These are phyloP conservation scores for Polypedilum vanderplanki DNA, from an alignment of 1,140 invertebrate species.

Conservation along the genomic window DNA sequence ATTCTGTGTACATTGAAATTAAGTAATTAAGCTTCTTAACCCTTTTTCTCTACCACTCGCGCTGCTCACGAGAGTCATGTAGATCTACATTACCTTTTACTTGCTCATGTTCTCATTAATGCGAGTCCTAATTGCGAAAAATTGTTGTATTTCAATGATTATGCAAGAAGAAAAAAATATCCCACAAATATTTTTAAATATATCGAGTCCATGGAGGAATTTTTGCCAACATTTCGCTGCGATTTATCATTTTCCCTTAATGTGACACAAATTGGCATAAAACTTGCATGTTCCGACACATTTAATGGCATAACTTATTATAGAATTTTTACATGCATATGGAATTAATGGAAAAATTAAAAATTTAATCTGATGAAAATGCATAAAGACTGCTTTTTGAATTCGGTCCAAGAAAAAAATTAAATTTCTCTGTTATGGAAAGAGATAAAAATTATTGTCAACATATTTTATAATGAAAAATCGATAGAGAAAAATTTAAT, in stretches of 20 bases:
- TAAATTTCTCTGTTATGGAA: too few species aligned
- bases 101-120: neutral
- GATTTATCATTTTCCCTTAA: constrained; percentile 8
- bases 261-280: constrained; percentile 7
- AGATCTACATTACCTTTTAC: too few species aligned
- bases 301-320: constrained; percentile 1
- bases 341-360: too few species aligned
- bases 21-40: constrained; percentile 1
- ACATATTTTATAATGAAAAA: too few species aligned
- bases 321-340: neutral
- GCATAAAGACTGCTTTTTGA: too few species aligned
- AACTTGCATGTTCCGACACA: neutral
- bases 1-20: neutral
- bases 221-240: neutral
- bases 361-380: too few species aligned
- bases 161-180: neutral
- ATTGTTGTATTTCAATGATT: neutral
- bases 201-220: neutral
- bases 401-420: neutral
- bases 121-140: neutral
- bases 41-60: too few species aligned
- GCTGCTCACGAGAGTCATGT: too few species aligned
- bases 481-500: too few species aligned
- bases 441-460: too few species aligned
- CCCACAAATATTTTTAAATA: neutral